Evolutionary conservation across 2,113 vertebrate genomes (phyloP).

Genomic region (Manacus vitellinus): DNA sequence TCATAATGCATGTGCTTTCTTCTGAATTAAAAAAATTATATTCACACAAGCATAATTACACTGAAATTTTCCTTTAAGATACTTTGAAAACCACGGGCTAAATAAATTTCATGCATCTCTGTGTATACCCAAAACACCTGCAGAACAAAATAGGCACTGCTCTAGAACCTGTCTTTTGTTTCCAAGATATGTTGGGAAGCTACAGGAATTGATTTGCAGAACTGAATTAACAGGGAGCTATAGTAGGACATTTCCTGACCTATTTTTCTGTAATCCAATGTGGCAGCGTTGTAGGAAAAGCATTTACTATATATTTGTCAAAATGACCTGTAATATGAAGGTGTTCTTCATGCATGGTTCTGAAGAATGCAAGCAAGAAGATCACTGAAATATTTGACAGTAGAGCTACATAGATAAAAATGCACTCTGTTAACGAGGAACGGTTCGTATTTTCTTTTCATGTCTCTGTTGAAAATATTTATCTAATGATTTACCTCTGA

Average conservation of each 20-base stretch:
- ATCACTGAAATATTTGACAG: neutral
- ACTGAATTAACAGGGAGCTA: neutral
- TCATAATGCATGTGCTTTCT: neutral
- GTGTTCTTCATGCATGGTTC: neutral
- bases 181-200: neutral
- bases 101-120: neutral
- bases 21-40: neutral
- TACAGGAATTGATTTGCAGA: neutral
- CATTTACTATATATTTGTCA: neutral
- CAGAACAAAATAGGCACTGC: neutral
- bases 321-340: neutral
- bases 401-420: neutral
- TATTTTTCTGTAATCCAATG: neutral
- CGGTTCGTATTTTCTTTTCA: neutral
- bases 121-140: neutral
- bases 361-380: neutral
- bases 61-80: neutral
- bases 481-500: neutral
- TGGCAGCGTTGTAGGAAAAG: neutral
- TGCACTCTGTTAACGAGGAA: neutral
- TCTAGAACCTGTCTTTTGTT: neutral
- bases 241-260: neutral
- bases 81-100: neutral
- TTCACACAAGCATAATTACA: neutral
- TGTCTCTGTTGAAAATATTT: neutral